Evolutionary conservation across 2,113 vertebrate species (phyloP).

Genomic region (Scortum barcoo): DNA sequence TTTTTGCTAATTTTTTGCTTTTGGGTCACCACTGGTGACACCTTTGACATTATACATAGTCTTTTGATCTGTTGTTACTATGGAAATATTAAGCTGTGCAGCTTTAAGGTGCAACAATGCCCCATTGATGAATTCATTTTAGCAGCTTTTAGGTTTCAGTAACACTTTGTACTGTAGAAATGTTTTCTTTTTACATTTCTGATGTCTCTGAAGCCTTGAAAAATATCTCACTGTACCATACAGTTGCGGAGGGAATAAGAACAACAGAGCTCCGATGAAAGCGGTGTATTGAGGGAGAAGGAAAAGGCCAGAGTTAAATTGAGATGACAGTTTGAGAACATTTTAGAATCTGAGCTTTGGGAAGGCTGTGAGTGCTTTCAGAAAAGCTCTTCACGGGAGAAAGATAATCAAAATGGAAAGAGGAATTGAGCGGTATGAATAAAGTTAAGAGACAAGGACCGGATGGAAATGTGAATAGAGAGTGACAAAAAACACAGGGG

Average conservation of each 20-base stretch:
- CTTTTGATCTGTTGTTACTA: background rate
- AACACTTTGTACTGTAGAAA: background rate
- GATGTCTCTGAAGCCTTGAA: background rate
- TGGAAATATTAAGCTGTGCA: background rate
- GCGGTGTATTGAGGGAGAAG: background rate
- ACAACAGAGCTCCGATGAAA: slow-evolving; percentile 10
- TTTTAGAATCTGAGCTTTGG: slow-evolving; percentile 29
- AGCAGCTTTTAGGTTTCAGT: background rate
- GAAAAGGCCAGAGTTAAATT: slow-evolving; percentile 37
- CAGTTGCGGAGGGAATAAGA: background rate
- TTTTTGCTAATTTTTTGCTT: too few species aligned
- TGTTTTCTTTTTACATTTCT: background rate
- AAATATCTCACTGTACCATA: background rate
- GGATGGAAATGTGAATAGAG: slow-evolving; percentile 3
- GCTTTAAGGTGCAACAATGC: background rate
- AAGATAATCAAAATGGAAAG: slow-evolving; percentile 47
- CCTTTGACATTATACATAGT: background rate
- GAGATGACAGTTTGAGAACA: slow-evolving; percentile 54
- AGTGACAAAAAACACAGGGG: background rate
- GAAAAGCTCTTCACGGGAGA: slow-evolving; percentile 31
- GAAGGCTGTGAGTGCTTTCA: slow-evolving; percentile 32
- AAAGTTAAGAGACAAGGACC: slow-evolving; percentile 1
- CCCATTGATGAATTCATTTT: background rate
- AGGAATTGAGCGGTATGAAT: slow-evolving; percentile 31
- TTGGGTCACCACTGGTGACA: background rate